These are phyloP conservation scores for Trachemys scripta DNA, from an alignment of 2,113 vertebrate species.

Conservation along the genomic window DNA sequence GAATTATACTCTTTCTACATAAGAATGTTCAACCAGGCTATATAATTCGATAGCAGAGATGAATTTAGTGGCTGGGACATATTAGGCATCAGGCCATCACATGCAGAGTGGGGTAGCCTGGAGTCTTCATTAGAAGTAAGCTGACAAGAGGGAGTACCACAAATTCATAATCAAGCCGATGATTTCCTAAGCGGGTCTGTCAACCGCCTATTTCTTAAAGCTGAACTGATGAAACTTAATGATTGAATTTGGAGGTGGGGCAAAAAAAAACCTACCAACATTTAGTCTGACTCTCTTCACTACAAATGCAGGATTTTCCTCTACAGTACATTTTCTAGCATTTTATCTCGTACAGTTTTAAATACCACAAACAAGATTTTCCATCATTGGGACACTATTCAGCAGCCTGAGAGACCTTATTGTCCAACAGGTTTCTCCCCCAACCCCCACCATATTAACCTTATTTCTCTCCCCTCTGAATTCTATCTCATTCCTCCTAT, in stretches of 20 bases:
- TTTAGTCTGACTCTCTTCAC: background rate
- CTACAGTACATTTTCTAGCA: background rate
- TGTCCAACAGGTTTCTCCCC: too few relatives aligned
- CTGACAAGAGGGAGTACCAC: background rate
- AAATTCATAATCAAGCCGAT: background rate
- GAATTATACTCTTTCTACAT: rapidly evolving
- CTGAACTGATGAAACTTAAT: background rate
- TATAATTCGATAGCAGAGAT: background rate
- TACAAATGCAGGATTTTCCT: background rate
- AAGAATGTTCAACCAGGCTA: background rate
- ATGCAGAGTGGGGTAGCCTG: background rate
- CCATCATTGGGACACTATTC: background rate
- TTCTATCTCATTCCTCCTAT: background rate
- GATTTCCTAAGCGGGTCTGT: background rate
- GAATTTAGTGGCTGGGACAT: background rate
- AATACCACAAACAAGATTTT: background rate
- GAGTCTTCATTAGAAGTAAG: background rate
- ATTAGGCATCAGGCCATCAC: rapidly evolving
- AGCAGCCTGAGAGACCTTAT: too few relatives aligned
- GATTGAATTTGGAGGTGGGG: background rate
- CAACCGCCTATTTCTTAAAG: background rate
- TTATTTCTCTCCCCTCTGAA: background rate
- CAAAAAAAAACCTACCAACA: background rate
- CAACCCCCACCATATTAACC: background rate
- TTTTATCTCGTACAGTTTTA: background rate